Conservation (phyloP, 2,797 vertebrate species). For the Valencia hispanica region DNA sequence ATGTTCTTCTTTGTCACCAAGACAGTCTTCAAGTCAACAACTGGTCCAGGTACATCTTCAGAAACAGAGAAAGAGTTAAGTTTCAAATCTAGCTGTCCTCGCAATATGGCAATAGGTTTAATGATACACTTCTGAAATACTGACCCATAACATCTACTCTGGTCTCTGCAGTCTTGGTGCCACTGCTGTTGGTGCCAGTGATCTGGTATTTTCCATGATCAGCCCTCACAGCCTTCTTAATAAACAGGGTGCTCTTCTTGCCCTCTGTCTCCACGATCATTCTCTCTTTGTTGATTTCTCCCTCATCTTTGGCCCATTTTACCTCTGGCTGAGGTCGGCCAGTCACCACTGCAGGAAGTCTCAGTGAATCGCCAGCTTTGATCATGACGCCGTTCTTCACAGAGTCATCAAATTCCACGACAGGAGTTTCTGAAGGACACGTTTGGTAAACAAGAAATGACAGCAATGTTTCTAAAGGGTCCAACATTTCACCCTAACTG, state of each 20-base stretch:
- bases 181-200: constrained; percentile 91
- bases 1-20: constrained; percentile 95
- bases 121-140: constrained; percentile 34
- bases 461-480: neutral
- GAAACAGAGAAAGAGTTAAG: constrained; percentile 3
- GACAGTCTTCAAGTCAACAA: constrained; percentile 93
- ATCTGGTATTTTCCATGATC: constrained; percentile 93
- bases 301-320: constrained; percentile 89
- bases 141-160: constrained; percentile 95
- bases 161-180: constrained; percentile 89
- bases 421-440: constrained; percentile 84
- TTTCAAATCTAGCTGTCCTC: neutral
- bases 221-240: constrained; percentile 88
- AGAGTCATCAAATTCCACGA: constrained; percentile 87
- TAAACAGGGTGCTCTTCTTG: constrained; percentile 86
- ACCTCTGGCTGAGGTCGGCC: constrained; percentile 92
- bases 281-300: constrained; percentile 88
- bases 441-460: neutral
- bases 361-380: constrained; percentile 89
- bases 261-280: constrained; percentile 88
- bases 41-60: constrained; percentile 94
- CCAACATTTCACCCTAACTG: neutral
- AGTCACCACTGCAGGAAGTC: constrained; percentile 90
- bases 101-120: neutral
- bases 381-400: constrained; percentile 92